Base-by-base conservation (phyloP, 1,140 invertebrate species). In the Lanistes nyassanus region DNA sequence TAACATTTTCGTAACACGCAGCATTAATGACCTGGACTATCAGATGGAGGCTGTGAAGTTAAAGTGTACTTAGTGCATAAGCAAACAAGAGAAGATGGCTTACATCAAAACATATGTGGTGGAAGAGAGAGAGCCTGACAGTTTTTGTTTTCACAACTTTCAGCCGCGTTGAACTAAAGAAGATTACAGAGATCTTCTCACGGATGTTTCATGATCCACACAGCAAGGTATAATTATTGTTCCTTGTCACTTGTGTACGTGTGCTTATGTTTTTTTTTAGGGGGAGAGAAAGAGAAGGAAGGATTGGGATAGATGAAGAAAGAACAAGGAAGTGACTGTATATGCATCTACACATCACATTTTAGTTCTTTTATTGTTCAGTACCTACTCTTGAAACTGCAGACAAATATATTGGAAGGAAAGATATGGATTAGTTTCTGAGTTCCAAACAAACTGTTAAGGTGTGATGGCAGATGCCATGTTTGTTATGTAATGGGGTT, bases 201-300 rank as follows among this genome's bases (percentile, higher is more conserved):
- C 95, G 96, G 90, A 97, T 98, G 95, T 98, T 98, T 84, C 96
- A 97, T 92, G 97, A 98, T 88, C 95, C 96, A n/a, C 96, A 98
- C 87, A 97, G 95, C 3, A 98, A 98, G 90, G 92, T 92, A 85
- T 84, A 83, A 82, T 11, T 13, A 39, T 19, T 67, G n/a, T 42
- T 39, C 31, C 36, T 42, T 6, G 23, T 51, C 64, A 23, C n/a
- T 72, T 39, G 26, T 56, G 4, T 36, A 34, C 6, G 42, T 69
- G 67, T 4, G 34, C 16, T 2, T 53, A 36, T 21, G 11, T 21
- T 13, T 13, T 64, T 64, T 64, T 31, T 26, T 16, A 64, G 62
- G 62, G 13, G 31, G 31, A n/a, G n/a, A n/a, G n/a, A n/a, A n/a
- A n/a, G n/a, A n/a, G n/a, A n/a, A n/a, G n/a, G n/a, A n/a, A n/a